These are phyloP conservation scores for Oenanthe oenanthe DNA, from an alignment of 2,113 vertebrate species.

Conservation along the genomic window DNA sequence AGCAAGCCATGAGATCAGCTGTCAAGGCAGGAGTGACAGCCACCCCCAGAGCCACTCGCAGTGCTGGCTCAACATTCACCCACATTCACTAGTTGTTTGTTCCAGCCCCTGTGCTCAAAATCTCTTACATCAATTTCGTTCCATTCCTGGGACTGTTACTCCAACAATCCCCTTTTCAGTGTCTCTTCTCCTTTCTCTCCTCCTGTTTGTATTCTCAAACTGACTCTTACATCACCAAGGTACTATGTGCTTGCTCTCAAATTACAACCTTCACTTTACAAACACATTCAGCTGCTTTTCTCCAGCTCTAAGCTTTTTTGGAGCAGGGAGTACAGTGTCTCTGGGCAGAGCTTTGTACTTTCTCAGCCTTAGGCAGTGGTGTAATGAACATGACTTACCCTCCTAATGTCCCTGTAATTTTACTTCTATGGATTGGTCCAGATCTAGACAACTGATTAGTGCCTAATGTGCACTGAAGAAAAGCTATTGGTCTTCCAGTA, in stretches of 20 bases:
- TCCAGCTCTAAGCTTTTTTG: neutral
- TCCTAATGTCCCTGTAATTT: conserved; percentile 4
- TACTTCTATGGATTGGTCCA: neutral
- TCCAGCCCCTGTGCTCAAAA: neutral
- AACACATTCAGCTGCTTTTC: neutral
- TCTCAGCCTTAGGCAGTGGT: neutral
- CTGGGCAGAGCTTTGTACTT: neutral
- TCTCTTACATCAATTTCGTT: neutral
- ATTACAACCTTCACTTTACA: neutral
- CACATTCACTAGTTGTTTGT: neutral
- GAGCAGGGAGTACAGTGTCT: neutral
- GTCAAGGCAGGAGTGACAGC: neutral
- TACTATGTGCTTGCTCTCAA: neutral
- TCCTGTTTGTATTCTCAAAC: neutral
- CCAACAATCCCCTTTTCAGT: neutral
- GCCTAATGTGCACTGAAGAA: neutral
- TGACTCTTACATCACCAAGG: neutral
- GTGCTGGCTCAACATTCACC: neutral
- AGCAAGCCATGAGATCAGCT: neutral
- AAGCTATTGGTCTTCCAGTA: neutral
- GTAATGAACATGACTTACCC: conserved; percentile 1
- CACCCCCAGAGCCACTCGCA: neutral
- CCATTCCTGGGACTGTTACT: neutral
- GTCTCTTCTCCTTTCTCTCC: neutral
- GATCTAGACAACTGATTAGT: neutral